Evolutionary conservation across 2,797 vertebrate species (phyloP).

Genomic region (Lemur catta): DNA sequence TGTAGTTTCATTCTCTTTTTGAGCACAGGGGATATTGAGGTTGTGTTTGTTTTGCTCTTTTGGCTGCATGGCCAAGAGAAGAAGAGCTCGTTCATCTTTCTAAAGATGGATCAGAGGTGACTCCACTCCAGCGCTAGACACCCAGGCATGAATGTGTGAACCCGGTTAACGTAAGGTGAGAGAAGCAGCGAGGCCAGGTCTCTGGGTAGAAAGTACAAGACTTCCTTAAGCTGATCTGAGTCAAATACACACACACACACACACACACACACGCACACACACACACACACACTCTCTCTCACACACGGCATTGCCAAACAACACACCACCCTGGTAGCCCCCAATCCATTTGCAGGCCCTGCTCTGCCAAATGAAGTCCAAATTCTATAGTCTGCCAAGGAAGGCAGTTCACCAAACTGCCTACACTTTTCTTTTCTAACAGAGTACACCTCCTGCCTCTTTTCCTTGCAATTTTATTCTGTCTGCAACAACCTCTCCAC

Average conservation of each 20-base stretch:
- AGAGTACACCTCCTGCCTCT: not conserved
- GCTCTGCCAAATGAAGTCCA: not conserved
- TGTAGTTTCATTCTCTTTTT: not conserved
- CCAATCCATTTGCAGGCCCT: fast-evolving
- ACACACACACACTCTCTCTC: too few species aligned
- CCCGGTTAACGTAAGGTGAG: not conserved
- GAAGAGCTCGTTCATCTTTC: not conserved
- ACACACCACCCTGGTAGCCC: too few species aligned
- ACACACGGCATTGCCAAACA: not conserved
- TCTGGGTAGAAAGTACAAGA: not conserved
- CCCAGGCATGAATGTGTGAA: not conserved
- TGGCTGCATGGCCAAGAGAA: not conserved
- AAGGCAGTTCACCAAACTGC: not conserved
- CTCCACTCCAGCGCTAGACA: not conserved
- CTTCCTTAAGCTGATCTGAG: not conserved
- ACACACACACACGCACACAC: not conserved
- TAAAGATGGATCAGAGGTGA: not conserved
- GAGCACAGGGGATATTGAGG: not conserved
- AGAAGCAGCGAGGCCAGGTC: not conserved
- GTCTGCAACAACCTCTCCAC: not conserved
- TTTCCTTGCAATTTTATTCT: not conserved
- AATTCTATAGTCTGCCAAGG: not conserved
- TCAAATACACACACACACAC: not conserved
- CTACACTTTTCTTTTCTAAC: not conserved
- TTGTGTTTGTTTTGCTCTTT: not conserved